Conservation (phyloP, 1,140 invertebrate genomes). For the Penaeus indicus region DNA sequence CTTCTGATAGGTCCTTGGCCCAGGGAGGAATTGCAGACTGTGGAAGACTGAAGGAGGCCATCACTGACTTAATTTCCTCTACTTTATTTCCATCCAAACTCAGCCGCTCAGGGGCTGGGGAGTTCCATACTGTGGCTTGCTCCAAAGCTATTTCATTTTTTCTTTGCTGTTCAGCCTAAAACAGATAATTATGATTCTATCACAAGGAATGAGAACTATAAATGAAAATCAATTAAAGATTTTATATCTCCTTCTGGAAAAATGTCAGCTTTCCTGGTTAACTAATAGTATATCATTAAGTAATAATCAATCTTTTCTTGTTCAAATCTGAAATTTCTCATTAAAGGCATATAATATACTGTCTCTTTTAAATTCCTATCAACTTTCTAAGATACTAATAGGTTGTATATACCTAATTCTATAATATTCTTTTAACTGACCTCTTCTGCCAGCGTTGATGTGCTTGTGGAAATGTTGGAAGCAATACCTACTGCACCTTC, state of each 20-base stretch:
- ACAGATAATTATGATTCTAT: background rate
- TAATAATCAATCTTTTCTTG: too few relatives aligned
- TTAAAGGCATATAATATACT: too few relatives aligned
- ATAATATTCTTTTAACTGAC: background rate
- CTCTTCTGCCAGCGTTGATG: background rate
- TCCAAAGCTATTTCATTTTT: background rate
- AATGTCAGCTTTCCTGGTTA: too few relatives aligned
- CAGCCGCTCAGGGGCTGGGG: constrained; percentile 35
- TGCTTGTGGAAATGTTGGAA: background rate
- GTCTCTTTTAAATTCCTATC: too few relatives aligned
- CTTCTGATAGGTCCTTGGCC: constrained; percentile 51
- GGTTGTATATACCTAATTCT: too few relatives aligned
- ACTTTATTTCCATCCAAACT: constrained; percentile 44
- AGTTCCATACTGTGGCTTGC: constrained; percentile 42
- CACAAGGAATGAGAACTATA: too few relatives aligned
- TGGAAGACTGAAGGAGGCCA: constrained; percentile 50
- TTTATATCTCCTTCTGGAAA: too few relatives aligned
- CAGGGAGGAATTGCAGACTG: constrained; percentile 50
- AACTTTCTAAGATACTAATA: too few relatives aligned
- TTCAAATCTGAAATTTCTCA: too few relatives aligned
- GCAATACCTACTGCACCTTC: background rate
- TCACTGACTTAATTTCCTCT: constrained; percentile 54
- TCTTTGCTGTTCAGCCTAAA: constrained; percentile 32
- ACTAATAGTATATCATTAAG: too few relatives aligned
- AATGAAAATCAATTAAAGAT: too few relatives aligned